These are phyloP conservation scores for Drosophila anomelani DNA, from an alignment of 2,888 invertebrate species.

Conservation along the genomic window DNA sequence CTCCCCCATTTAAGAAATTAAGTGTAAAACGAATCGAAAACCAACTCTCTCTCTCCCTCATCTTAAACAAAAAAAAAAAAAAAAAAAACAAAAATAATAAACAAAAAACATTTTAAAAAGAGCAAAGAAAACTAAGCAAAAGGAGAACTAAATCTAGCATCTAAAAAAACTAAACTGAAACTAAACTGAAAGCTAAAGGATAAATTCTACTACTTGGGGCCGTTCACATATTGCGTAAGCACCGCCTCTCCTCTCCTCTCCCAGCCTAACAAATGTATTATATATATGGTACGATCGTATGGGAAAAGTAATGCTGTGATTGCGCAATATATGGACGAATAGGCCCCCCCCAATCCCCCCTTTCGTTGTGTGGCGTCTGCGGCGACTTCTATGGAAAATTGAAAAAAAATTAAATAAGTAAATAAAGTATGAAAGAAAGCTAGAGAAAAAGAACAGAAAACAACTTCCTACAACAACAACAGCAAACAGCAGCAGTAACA, in stretches of 20 bases:
- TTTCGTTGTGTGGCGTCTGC: slow-evolving; percentile 73
- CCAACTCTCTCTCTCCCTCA: slow-evolving; percentile 30
- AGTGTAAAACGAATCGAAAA: slow-evolving; percentile 43
- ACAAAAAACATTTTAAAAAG: not conserved
- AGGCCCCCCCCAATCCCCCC: not conserved
- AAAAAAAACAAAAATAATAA: not conserved
- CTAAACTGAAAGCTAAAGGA: slow-evolving; percentile 27
- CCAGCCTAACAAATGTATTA: not conserved
- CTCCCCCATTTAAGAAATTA: slow-evolving; percentile 13
- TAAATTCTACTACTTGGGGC: slow-evolving; percentile 45
- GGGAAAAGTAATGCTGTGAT: not conserved
- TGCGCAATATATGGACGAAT: slow-evolving; percentile 2
- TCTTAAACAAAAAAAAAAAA: slow-evolving; percentile 46
- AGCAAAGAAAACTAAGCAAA: slow-evolving; percentile 8
- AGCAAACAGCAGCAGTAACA: slow-evolving; percentile 46
- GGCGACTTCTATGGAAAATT: slow-evolving; percentile 58
- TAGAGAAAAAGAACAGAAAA: slow-evolving; percentile 27
- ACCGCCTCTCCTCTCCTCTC: not conserved
- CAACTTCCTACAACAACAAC: slow-evolving; percentile 52
- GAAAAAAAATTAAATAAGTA: not conserved
- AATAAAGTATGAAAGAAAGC: slow-evolving; percentile 6
- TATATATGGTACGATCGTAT: not conserved
- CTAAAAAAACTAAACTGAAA: slow-evolving; percentile 29
- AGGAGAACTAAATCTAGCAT: slow-evolving; percentile 35
- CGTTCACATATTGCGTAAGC: slow-evolving; percentile 3